Evolutionary conservation across 1,140 invertebrate species (phyloP).

Genomic region (Ruditapes philippinarum): DNA sequence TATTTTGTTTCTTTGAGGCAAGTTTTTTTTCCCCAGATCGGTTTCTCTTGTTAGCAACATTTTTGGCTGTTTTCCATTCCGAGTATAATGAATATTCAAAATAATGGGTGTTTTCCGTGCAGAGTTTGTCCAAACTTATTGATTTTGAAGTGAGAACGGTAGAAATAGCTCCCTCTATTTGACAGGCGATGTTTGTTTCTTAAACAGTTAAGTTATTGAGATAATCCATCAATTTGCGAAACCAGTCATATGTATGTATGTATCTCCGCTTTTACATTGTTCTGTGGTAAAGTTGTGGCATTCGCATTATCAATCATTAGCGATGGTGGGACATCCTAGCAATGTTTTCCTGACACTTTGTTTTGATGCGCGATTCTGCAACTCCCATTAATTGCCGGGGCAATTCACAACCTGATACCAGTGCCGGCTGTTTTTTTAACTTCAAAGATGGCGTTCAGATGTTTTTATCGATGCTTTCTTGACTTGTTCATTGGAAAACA

Average conservation of each 20-base stretch:
- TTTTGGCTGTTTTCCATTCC: constrained; percentile 24
- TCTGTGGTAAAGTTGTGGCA: constrained; percentile 17
- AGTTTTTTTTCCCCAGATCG: background rate
- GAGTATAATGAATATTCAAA: constrained; percentile 5
- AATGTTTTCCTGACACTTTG: constrained; percentile 49
- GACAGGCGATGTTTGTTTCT: constrained; percentile 21
- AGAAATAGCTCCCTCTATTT: constrained; percentile 4
- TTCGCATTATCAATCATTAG: constrained; percentile 63
- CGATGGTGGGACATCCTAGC: constrained; percentile 29
- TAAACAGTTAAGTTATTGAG: constrained; percentile 27
- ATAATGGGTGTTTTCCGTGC: constrained; percentile 33
- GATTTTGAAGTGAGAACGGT: constrained; percentile 8
- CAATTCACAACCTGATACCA: constrained; percentile 52
- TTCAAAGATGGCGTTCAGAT: constrained; percentile 50
- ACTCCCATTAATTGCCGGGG: constrained; percentile 6
- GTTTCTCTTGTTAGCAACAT: constrained; percentile 29
- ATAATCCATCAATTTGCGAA: background rate
- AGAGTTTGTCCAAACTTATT: constrained; percentile 30
- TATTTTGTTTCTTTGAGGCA: constrained; percentile 14
- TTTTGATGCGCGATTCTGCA: constrained; percentile 53
- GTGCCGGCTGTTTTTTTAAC: constrained; percentile 44
- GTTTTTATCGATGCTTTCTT: constrained; percentile 56
- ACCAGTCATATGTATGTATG: constrained; percentile 30
- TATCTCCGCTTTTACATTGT: constrained; percentile 52
- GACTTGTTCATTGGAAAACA: background rate